Percentiles rank a stretch among this genome's conserved stretches.
Evolutionary conservation across 2,113 vertebrate genomes (phyloP).

Genomic region (Takifugu bimaculatus): DNA sequence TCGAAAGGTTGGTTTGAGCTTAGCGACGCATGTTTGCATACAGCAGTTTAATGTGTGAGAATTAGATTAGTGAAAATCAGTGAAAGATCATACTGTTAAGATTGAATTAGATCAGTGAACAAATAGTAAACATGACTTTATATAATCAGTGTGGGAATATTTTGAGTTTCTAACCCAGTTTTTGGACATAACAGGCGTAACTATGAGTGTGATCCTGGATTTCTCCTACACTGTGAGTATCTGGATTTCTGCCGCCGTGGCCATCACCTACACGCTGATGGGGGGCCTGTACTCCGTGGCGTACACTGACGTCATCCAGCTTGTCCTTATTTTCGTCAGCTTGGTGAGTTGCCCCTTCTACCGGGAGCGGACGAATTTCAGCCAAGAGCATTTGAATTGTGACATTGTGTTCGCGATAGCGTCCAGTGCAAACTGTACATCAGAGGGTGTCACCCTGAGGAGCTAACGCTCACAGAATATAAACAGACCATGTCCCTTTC

Average conservation of each 20-base stretch:
- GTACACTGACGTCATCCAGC: constrained; percentile 68
- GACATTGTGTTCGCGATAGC: too few species aligned
- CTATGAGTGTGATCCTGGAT: constrained; percentile 69
- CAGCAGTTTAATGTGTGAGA: too few species aligned
- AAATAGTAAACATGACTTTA: not conserved
- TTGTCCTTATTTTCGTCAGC: constrained; percentile 66
- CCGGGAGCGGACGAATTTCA: too few species aligned
- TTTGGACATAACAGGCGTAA: constrained; percentile 48
- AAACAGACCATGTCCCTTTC: too few species aligned
- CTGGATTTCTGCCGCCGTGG: constrained; percentile 67
- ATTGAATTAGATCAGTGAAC: too few species aligned
- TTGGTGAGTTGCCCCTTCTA: constrained; percentile 48
- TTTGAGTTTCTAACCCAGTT: not conserved
- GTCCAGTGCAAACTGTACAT: too few species aligned
- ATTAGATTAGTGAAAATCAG: not conserved
- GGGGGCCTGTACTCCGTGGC: constrained; percentile 72
- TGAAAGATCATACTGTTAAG: too few species aligned
- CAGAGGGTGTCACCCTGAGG: too few species aligned
- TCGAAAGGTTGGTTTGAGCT: too few species aligned
- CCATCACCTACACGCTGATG: constrained; percentile 69
- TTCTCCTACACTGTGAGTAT: constrained; percentile 61
- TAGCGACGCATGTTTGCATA: too few species aligned
- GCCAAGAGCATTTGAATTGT: too few species aligned
- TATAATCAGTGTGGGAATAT: not conserved
- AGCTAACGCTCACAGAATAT: too few species aligned